Evolutionary conservation across 2,797 vertebrate genomes (phyloP), one percentile per base, ranked within the genome.

Genomic region (Siniperca obscura): DNA sequence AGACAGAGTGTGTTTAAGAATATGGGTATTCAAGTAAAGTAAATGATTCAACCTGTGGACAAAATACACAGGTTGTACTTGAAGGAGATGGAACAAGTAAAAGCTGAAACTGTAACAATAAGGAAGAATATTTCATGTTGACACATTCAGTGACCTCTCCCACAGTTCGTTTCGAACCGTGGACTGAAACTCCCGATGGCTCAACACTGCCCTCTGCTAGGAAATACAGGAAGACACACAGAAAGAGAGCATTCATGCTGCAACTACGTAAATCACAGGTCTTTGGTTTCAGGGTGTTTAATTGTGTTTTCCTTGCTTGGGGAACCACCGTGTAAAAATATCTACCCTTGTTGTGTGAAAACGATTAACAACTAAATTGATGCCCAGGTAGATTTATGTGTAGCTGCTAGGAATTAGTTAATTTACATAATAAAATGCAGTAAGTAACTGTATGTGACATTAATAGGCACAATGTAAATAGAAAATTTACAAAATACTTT

Each of bases 121-220:
- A 69, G 78, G 50, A 78, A 38, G 10, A 65, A 67, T 66, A 72
- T 78, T 78, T 84, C 46, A 74, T 46, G 61, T 48, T n/a, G 72
- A 62, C 21, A 81, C 55, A 46, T 69, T 61, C n/a, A 30, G 48
- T 80, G 78, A 86, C 87, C 87, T 84, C 78, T 89, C 4, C 38
- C 78, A 65, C 57, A 85, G 70, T 77, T 83, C 56, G 55, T 68
- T 16, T 68, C 3, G 22, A 61, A 38, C 10, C 3, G 1, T 9
- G 6, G 22, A 59, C 30, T 50, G 19, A 53, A 12, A 4, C 65
- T 6, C 21, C 74, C 70, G 64, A 11, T 16, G 60, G 68, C 25
- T 66, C 85, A 52, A 82, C 69, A 82, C 82, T 88, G 89, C 83
- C 84, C 89, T 76, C 92, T 92, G 64, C 83, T 90, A 91, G 71